Evolutionary conservation across 2,797 vertebrate genomes (phyloP).

Genomic region (Octomys mimax): DNA sequence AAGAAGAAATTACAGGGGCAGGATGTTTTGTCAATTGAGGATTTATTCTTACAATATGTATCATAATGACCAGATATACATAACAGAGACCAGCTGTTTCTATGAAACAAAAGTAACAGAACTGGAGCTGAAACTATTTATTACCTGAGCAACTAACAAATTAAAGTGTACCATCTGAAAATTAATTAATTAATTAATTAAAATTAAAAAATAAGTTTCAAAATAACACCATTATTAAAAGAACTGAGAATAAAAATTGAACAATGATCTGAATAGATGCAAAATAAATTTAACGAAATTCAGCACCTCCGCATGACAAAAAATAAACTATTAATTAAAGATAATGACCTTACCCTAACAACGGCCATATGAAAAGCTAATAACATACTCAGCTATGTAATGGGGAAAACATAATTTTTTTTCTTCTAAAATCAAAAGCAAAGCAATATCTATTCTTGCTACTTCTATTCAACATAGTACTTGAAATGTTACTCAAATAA

Average conservation of each 20-base stretch:
- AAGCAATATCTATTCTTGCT: background rate
- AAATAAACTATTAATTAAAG: background rate
- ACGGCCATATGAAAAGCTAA: background rate
- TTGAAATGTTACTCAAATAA: background rate
- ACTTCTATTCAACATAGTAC: background rate
- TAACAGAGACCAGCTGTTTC: too few species aligned
- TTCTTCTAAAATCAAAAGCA: background rate
- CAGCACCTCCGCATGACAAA: background rate
- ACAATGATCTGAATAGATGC: background rate
- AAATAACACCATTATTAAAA: background rate
- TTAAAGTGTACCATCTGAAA: too few species aligned
- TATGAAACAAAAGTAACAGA: too few species aligned
- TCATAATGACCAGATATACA: too few species aligned
- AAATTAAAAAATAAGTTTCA: too few species aligned
- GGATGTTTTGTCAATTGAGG: too few species aligned
- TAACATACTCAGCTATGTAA: background rate
- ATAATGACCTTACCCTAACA: background rate
- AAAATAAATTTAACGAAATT: background rate
- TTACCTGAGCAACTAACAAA: too few species aligned
- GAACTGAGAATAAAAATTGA: background rate
- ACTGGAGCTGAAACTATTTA: too few species aligned
- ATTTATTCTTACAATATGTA: too few species aligned
- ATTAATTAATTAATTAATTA: too few species aligned
- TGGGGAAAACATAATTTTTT: background rate
- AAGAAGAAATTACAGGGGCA: too few species aligned